Conservation (phyloP, 2,888 invertebrate species). For the Heteromurus nitidus region DNA sequence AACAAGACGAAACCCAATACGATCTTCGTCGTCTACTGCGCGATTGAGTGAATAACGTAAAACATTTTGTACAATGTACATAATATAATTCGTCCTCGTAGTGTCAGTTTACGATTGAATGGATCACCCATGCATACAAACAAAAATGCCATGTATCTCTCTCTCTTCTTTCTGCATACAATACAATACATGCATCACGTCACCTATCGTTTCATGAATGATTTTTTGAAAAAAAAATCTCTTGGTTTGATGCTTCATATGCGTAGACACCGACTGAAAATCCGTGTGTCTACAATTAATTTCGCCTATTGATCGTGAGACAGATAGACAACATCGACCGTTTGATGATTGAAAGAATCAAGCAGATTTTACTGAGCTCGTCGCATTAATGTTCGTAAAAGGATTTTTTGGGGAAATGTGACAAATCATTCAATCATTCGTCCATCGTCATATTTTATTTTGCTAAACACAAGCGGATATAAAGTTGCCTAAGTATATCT, state of each 20-base stretch:
- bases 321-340: slow-evolving; percentile 13
- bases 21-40: not conserved
- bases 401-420: not conserved
- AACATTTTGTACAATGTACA: not conserved
- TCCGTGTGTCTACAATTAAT: slow-evolving; percentile 45
- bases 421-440: not conserved
- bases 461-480: too few relatives aligned
- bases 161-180: slow-evolving; percentile 13
- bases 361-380: too few relatives aligned
- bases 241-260: not conserved
- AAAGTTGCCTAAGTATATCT: too few relatives aligned
- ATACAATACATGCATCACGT: slow-evolving; percentile 22
- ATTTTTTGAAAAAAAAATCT: slow-evolving; percentile 21
- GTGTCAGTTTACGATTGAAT: slow-evolving; percentile 47
- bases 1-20: not conserved
- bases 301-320: slow-evolving; percentile 38
- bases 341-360: slow-evolving; percentile 9
- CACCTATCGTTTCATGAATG: not conserved
- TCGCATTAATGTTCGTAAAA: too few relatives aligned
- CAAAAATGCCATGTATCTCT: slow-evolving; percentile 19
- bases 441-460: too few relatives aligned
- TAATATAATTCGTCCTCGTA: too few relatives aligned
- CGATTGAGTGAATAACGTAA: not conserved
- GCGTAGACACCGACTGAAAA: slow-evolving; percentile 13
- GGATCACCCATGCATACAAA: slow-evolving; percentile 32